Base-by-base conservation (phyloP, 2,888 invertebrate genomes). In the Thereva unica region DNA sequence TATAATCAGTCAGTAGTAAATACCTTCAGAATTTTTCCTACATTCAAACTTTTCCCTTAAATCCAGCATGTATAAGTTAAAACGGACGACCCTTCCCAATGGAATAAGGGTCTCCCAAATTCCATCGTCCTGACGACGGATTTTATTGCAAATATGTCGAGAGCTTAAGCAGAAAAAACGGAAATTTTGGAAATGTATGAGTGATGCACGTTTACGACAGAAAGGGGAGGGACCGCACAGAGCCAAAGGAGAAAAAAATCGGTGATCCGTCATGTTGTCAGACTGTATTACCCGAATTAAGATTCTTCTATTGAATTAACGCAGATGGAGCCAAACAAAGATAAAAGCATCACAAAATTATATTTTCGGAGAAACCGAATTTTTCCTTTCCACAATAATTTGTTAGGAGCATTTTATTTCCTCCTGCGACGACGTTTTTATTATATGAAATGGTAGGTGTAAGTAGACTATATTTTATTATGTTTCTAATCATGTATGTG, bases 191-290 rank as follows among this genome's bases (percentile, higher is more conserved):
- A 61, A 34, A 41, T 61, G n/a, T 45, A 35, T 50, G 23, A 23
- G 50, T 34, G 5, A 35, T 23, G 35, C n/a, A 49, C 40, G 23
- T 23, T 23, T 23, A 23, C 23, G 23, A 23, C 50, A 50, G 45
- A 61, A 49, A 50, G 61, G 50, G 50, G 61, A 61, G 61, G 61
- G 61, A 50, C 61, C 49, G 49, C 23, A 41, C 61, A 6, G 61
- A 61, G 61, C 61, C 50, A 40, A 50, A 23, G 61, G 54, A 67
- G 66, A 64, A 70, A 45, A 49, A 68, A 74, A 75, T 74, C 74
- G 79, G 80, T 81, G 81, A 81, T 81, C 80, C 80, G 80, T 81
- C 80, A 81, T 78, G 77, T 78, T 81, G 80, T 81, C 80, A 81
- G 78, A 78, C 79, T 77, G 78, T 78, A 80, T 81, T 80, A 81